Evolutionary conservation across 2,113 vertebrate genomes (phyloP), one percentile per base, ranked within the genome.

Genomic region (Etheostoma spectabile): DNA sequence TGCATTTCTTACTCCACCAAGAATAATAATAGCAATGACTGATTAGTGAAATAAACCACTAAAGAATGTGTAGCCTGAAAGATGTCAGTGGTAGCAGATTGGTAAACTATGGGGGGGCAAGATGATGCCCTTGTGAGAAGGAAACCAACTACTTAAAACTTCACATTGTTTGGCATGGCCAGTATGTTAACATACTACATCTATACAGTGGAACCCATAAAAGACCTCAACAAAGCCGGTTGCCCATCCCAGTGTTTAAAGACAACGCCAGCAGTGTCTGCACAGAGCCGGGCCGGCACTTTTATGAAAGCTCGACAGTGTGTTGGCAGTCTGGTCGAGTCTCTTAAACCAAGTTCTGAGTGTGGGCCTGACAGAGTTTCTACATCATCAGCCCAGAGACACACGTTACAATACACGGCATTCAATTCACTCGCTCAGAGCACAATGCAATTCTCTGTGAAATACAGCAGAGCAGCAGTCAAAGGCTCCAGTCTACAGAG

Each of bases 401-500:
- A 45, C 60, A 15, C 74, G 67, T 12, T 53, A 94, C 92, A 95
- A 94, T 92, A 49, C 56, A 24, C 1, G 1, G 62, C 79, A 87
- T 95, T 95, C 89, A 93, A 42, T 80, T 14, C 19, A 30, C 49
- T 64, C 4, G 4, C 69, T 35, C 65, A 49, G 52, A 60, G 63
- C 74, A 94, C 93, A 95, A 93, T 80, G 86, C 62, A 6, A 19
- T 68, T 62, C 87, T 89, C 65, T 89, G 71, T 90, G 84, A 66
- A 56, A 13, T n/a, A 15, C 62, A 66, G 82, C 15, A 51, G 21
- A 24, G 68, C 86, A 76, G 77, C 73, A 24, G 75, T 86, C 80
- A 68, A 48, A 86, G 74, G 67, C 60, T 78, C 35, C 42, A 52
- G 46, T 75, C 66, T 38, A 13, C 59, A 61, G 42, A 78, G 72